Evolutionary conservation across 2,888 invertebrate genomes (phyloP).

Genomic region (Exephanes ischioxanthus): DNA sequence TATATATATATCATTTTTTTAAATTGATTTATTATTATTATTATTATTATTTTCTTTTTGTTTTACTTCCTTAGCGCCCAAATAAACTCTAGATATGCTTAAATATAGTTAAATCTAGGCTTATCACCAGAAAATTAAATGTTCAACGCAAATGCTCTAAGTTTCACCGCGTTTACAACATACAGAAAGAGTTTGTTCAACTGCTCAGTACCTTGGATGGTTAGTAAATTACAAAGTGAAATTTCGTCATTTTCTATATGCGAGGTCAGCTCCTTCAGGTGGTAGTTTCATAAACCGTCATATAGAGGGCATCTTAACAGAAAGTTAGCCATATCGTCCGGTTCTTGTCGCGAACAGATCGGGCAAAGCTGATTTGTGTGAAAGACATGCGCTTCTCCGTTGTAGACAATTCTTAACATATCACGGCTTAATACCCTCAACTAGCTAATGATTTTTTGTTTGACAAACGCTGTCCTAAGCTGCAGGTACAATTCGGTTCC

Average conservation of each 20-base stretch:
- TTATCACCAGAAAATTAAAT: no score
- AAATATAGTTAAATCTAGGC: no score
- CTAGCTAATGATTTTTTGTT: conserved; percentile 8
- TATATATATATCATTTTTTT: no score
- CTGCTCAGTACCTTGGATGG: not conserved
- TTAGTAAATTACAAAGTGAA: not conserved
- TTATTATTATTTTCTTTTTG: no score
- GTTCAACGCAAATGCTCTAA: not conserved
- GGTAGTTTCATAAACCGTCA: not conserved
- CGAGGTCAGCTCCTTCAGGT: not conserved
- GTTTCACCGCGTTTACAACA: not conserved
- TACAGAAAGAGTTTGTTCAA: not conserved
- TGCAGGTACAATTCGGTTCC: not conserved
- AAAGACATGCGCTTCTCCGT: not conserved
- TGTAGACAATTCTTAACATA: conserved; percentile 9
- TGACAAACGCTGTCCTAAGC: not conserved
- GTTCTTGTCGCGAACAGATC: not conserved
- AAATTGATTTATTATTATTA: no score
- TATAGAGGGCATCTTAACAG: not conserved
- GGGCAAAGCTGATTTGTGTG: not conserved
- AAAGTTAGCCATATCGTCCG: not conserved
- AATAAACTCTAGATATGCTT: no score
- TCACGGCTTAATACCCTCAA: not conserved
- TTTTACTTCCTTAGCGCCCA: no score
- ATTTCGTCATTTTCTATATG: not conserved